These are phyloP conservation scores for Hermaeophaga mercurialis DNA, from an alignment of 2,888 invertebrate species.

Conservation along the genomic window DNA sequence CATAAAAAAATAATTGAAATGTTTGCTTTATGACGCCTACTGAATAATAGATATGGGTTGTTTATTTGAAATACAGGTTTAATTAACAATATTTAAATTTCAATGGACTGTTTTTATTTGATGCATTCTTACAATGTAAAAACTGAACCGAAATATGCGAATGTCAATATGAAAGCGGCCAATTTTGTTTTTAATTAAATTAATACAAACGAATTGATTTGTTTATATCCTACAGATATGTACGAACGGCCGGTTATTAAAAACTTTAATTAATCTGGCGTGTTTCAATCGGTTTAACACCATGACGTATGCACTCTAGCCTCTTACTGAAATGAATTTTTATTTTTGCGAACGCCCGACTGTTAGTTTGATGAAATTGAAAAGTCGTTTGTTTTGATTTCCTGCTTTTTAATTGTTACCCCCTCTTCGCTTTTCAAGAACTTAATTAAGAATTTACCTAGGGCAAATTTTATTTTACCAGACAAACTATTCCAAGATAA, in stretches of 20 bases:
- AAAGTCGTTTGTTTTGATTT: slow-evolving; percentile 20
- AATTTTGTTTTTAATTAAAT: slow-evolving; percentile 46
- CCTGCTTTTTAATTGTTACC: slow-evolving; percentile 14
- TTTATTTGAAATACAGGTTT: slow-evolving; percentile 26
- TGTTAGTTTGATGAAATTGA: slow-evolving; percentile 22
- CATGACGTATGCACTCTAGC: slow-evolving; percentile 25
- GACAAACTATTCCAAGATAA: no score
- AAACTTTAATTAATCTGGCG: slow-evolving; percentile 37
- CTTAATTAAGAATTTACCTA: slow-evolving; percentile 3
- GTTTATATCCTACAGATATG: slow-evolving; percentile 41
- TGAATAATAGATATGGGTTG: slow-evolving; percentile 24
- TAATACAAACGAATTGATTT: slow-evolving; percentile 47
- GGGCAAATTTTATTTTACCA: not conserved
- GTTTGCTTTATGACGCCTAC: slow-evolving; percentile 13
- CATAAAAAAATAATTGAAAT: slow-evolving; percentile 21
- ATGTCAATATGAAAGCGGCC: slow-evolving; percentile 30
- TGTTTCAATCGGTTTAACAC: slow-evolving; percentile 37
- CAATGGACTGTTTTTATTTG: slow-evolving; percentile 27
- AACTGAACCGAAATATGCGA: slow-evolving; percentile 29
- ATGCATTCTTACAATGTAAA: slow-evolving; percentile 29
- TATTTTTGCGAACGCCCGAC: slow-evolving; percentile 12
- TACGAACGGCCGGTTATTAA: slow-evolving; percentile 34
- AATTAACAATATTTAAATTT: slow-evolving; percentile 30
- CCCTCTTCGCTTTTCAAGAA: not conserved
- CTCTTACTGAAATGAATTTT: slow-evolving; percentile 14